Percentiles rank a stretch among this genome's conserved stretches.
Conservation (phyloP, 2,888 invertebrate genomes). For the Erynnis tages region DNA sequence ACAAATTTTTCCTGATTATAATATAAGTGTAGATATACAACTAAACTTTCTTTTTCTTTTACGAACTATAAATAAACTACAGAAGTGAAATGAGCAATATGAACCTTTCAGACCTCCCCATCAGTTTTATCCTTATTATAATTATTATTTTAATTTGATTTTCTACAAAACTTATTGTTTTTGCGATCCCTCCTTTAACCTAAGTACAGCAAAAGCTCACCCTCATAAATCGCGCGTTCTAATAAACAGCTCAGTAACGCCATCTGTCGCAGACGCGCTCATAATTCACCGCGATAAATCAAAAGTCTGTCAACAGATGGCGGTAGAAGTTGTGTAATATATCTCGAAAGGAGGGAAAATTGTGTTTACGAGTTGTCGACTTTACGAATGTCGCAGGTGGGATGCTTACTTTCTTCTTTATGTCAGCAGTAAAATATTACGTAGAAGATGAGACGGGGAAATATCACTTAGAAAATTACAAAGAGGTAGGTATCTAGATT, state of each 20-base stretch:
- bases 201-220: slow-evolving; percentile 18
- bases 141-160: too few relatives aligned
- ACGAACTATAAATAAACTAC: too few relatives aligned
- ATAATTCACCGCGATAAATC: slow-evolving; percentile 68
- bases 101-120: too few relatives aligned
- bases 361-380: slow-evolving; percentile 56
- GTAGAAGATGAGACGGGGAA: too few relatives aligned
- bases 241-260: slow-evolving; percentile 59
- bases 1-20: not conserved
- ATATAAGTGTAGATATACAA: too few relatives aligned
- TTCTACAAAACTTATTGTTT: too few relatives aligned
- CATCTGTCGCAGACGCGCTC: slow-evolving; percentile 66
- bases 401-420: slow-evolving; percentile 29
- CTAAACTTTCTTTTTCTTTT: too few relatives aligned
- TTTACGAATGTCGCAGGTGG: slow-evolving; percentile 40
- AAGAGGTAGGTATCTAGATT: too few relatives aligned
- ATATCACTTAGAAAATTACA: too few relatives aligned
- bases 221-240: slow-evolving; percentile 54
- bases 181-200: not conserved
- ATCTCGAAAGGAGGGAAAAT: slow-evolving; percentile 56
- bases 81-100: too few relatives aligned
- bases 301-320: slow-evolving; percentile 63
- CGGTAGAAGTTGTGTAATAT: slow-evolving; percentile 62
- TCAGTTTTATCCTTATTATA: too few relatives aligned
- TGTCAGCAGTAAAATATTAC: slow-evolving; percentile 1